These are phyloP conservation scores for Crenichthys baileyi DNA, from an alignment of 2,797 vertebrate genomes.

Conservation along the genomic window DNA sequence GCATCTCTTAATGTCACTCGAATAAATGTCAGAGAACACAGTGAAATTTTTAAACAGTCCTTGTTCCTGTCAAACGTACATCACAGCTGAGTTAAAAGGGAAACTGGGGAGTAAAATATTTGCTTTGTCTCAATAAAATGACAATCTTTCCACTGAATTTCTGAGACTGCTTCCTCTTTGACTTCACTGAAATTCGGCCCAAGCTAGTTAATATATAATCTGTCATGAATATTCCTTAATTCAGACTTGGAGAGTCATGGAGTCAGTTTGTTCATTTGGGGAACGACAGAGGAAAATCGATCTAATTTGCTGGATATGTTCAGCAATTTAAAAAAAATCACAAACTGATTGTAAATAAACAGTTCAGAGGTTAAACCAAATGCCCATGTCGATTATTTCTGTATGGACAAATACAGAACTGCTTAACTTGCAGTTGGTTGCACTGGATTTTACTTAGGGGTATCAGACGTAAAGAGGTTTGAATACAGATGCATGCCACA, in stretches of 20 bases:
- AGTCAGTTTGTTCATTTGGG: neutral
- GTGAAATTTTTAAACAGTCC: constrained; percentile 3
- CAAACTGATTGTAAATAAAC: neutral
- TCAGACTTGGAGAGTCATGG: neutral
- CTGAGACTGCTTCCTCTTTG: constrained; percentile 25
- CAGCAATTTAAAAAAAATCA: neutral
- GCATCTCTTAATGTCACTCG: neutral
- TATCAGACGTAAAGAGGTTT: too few relatives aligned
- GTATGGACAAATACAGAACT: neutral
- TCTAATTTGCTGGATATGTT: too few relatives aligned
- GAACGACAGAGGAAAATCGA: neutral
- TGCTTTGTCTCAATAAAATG: neutral
- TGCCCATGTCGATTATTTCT: neutral
- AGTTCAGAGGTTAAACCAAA: neutral
- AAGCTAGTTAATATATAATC: neutral
- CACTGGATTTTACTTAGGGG: too few relatives aligned
- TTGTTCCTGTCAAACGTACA: constrained; percentile 26
- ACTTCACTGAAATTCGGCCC: neutral
- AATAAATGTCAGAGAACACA: neutral
- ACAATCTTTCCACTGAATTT: constrained; percentile 12
- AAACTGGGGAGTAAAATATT: neutral
- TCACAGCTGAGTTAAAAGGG: neutral
- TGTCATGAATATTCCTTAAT: neutral
- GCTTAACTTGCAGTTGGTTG: neutral
- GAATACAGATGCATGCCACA: too few relatives aligned